Evolutionary conservation across 2,113 vertebrate genomes (phyloP).

Genomic region (Terrapene triunguis): DNA sequence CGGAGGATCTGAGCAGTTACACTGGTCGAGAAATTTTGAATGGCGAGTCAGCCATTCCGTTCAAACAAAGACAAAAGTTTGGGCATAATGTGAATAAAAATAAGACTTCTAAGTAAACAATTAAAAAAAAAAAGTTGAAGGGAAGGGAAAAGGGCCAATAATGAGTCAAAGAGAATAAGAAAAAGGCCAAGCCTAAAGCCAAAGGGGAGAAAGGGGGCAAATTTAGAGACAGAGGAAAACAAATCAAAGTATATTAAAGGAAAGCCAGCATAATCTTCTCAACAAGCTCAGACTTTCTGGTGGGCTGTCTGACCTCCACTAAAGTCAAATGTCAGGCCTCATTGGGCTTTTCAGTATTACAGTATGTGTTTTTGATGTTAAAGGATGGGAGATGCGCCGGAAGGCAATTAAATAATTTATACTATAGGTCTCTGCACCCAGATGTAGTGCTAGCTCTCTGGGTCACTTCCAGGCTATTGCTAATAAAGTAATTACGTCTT

Average conservation of each 20-base stretch:
- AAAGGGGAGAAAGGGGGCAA: neutral
- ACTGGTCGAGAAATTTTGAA: neutral
- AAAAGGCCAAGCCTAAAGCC: neutral
- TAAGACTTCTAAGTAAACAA: neutral
- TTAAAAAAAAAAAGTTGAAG: neutral
- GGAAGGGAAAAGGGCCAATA: neutral
- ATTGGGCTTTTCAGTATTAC: constrained; percentile 34
- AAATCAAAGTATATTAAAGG: neutral
- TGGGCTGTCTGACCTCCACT: neutral
- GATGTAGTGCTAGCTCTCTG: neutral
- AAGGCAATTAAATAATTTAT: constrained; percentile 10
- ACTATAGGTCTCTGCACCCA: rapidly evolving
- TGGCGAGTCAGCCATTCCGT: neutral
- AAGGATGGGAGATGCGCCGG: neutral
- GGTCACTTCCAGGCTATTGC: neutral
- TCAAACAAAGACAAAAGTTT: neutral
- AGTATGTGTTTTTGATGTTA: constrained; percentile 20
- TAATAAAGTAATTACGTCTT: neutral
- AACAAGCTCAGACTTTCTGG: neutral
- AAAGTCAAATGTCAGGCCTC: constrained; percentile 3
- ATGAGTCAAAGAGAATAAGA: neutral
- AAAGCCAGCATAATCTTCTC: neutral
- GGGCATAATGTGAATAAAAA: neutral
- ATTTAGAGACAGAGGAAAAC: neutral
- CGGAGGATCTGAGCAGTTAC: neutral